Base-by-base conservation (phyloP, 2,888 invertebrate species). In the Glyphotaelius pellucidus region DNA sequence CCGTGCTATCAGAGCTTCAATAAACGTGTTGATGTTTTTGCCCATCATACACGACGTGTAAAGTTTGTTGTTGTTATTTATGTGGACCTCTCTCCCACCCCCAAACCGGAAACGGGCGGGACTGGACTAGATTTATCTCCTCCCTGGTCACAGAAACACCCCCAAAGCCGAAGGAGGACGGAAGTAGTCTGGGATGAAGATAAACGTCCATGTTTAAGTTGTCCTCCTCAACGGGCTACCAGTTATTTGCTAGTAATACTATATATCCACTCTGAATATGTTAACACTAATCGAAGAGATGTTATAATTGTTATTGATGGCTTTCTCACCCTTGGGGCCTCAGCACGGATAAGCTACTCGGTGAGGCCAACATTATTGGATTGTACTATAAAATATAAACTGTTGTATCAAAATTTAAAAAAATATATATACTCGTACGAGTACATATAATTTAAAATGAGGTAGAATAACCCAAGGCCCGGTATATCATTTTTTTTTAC, bases 31-130 rank as follows among this genome's bases (percentile, higher is more conserved):
- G 67, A 25, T 67, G 67, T 67, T 67, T 67, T 67, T 67, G 67
- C 83, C 32, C 35, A 83, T 83, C 32, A 83, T 83, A 83, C 83
- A 38, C 25, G 25, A 35, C 35, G 35, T 83, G 83, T 38, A 83
- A 83, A 83, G 83, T 83, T 83, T 83, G 83, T 38, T 86, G 86
- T 86, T 86, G 86, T 86, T 42, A 86, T 86, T 86, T 86, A 86
- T 42, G 30, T 42, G 38, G 47, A 83, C 83, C 19, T 19, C 80
- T 14, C 32, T 15, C 32, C 81, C 31, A 30, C 32, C 81, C 31
- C 5, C 38, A 15, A 86, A 35, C 86, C 38, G 86, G 38, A 42
- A 42, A 30, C 38, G 86, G 86, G 38, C 25, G 25, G 86, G 86
- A 86, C 42, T 42, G 86, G 86, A 86, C 38, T 35, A 86, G 42